Base-by-base conservation (phyloP, 2,888 invertebrate genomes). In the Ephialtes manifestator region DNA sequence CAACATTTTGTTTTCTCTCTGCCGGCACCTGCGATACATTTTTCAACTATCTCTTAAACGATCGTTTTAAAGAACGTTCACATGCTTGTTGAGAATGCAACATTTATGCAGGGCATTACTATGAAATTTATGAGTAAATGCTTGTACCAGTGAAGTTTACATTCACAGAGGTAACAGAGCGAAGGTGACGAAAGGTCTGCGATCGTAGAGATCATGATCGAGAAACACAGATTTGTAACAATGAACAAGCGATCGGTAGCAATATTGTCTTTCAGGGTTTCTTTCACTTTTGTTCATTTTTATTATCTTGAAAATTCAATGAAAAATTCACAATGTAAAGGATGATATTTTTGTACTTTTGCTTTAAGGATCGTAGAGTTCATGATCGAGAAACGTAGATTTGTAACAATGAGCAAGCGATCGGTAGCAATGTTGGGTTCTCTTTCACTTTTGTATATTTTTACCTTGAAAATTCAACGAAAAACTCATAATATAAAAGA, bases 171-270 rank as follows among this genome's bases (percentile, higher is more conserved):
- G 58, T 74, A 31, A 51, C 48, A 65, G 20, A 72, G 75, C 76
- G 48, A 72, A 60, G 68, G 79, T 79, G 82, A 85, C 71, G 82
- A 85, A 82, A 85, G 85, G 53, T 82, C 65, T 48, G 51, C 76
- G 85, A 85, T 85, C 58, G 71, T 75, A 15, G 48, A 65, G 68
- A 85, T 79, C 85, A 76, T 72, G 85, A 85, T 83, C 82, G 76
- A 72, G 75, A 76, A 79, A 76, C 82, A 76, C 80, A 43, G 48
- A 72, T 72, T 67, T 58, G 71, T 28, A 72, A 85, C 72, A 80
- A 72, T 70, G 31, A 68, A 39, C 79, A 1, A 48, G 51, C 63
- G n/a, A 63, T 35, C 60, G 13, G 63, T 18, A 31, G 31, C 58
- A 53, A 28, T 35, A 76, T 84, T 85, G 78, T 85, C 18, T 65